phyloP scores from a whole-genome alignment of 2,888 invertebrate species.

The Perizoma flavofasciatum region DNA sequence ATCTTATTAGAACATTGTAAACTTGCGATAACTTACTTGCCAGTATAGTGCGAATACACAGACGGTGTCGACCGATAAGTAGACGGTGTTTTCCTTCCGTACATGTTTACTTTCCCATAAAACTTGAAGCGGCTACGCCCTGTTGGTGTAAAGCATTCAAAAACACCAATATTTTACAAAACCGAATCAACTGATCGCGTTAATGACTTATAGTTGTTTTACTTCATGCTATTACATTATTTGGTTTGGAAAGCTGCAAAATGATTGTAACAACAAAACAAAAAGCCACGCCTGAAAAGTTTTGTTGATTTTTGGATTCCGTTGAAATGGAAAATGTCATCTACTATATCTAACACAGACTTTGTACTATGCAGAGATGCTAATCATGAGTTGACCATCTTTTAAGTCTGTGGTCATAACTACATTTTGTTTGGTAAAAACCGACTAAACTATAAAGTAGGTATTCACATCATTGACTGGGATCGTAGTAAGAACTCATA shows the following conservation, averaged over 20 bases:
- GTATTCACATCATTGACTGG: too few relatives aligned
- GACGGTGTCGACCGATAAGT: conserved; percentile 93
- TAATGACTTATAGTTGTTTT: conserved; percentile 6
- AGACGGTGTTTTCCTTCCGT: conserved; percentile 92
- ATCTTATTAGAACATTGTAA: neutral
- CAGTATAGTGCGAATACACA: conserved; percentile 94
- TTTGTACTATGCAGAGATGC: too few relatives aligned
- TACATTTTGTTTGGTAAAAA: too few relatives aligned
- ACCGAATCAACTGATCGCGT: neutral
- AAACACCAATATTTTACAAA: conserved; percentile 5
- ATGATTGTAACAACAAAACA: neutral
- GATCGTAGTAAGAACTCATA: too few relatives aligned
- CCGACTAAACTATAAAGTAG: too few relatives aligned
- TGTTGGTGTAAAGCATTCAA: conserved; percentile 10
- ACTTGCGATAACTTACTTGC: conserved; percentile 75
- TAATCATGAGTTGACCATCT: too few relatives aligned
- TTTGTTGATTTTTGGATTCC: conserved; percentile 36
- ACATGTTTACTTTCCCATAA: conserved; percentile 63
- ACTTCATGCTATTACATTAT: conserved; percentile 13
- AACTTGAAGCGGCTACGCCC: conserved; percentile 46
- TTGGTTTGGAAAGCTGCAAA: neutral
- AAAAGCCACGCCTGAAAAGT: conserved; percentile 57
- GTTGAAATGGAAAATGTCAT: neutral
- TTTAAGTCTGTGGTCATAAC: too few relatives aligned
- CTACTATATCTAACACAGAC: too few relatives aligned